Evolutionary conservation across 2,888 invertebrate species (phyloP).

Genomic region (Epirrhoe alternata): DNA sequence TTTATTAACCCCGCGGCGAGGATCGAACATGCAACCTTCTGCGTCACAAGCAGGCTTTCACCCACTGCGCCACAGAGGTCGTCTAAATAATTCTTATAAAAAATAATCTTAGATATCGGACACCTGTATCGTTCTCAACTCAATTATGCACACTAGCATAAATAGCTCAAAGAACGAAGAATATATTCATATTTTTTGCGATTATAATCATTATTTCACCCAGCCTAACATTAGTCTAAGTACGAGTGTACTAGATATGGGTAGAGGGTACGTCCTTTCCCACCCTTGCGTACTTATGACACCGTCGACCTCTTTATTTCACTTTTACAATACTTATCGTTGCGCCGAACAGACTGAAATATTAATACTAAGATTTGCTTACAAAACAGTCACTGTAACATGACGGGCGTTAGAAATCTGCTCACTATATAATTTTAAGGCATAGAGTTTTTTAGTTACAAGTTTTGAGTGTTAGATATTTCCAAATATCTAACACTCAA

Average conservation of each 20-base stretch:
- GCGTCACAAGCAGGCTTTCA: too few species aligned
- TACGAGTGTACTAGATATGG: conserved; percentile 3
- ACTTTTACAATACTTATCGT: conserved; percentile 20
- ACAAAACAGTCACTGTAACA: not conserved
- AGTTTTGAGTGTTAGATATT: too few species aligned
- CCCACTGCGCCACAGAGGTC: too few species aligned
- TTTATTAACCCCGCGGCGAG: too few species aligned
- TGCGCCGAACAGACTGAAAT: conserved; percentile 20
- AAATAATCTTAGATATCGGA: too few species aligned
- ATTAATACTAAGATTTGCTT: conserved; percentile 8
- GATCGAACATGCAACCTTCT: too few species aligned
- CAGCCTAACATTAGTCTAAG: not conserved
- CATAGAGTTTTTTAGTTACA: too few species aligned
- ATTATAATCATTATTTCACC: not conserved
- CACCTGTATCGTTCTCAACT: not conserved
- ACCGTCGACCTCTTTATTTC: conserved; percentile 28
- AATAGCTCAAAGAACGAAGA: not conserved
- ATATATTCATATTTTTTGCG: not conserved
- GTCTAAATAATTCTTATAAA: too few species aligned
- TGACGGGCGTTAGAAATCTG: not conserved
- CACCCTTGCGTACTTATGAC: conserved; percentile 8
- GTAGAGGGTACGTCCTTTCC: conserved; percentile 20
- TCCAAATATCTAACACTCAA: too few species aligned
- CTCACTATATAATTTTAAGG: too few species aligned
- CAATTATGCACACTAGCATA: not conserved